Evolutionary conservation across 2,797 vertebrate genomes (phyloP).

Genomic region (Catharus ustulatus): DNA sequence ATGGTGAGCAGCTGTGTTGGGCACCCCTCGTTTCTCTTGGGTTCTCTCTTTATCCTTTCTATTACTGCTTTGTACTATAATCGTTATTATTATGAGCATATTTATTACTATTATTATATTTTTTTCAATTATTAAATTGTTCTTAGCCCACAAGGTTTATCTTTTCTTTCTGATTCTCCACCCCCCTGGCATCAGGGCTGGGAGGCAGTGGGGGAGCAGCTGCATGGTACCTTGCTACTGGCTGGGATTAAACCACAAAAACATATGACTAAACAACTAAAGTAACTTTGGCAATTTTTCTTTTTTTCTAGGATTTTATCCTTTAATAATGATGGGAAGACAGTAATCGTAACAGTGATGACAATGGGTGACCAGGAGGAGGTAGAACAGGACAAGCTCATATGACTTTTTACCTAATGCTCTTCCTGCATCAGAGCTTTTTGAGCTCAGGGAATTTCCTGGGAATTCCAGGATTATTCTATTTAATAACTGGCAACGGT

Average conservation of each 20-base stretch:
- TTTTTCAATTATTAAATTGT: neutral
- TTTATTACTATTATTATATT: neutral
- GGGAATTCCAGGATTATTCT: neutral
- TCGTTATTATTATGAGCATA: neutral
- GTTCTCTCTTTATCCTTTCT: neutral
- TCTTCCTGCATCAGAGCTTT: neutral
- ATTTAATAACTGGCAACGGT: neutral
- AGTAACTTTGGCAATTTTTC: neutral
- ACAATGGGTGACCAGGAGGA: neutral
- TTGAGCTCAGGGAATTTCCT: neutral
- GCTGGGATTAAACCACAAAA: neutral
- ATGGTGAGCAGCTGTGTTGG: neutral
- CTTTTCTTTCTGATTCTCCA: neutral
- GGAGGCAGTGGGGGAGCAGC: neutral
- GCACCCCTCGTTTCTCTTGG: neutral
- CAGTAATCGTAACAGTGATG: neutral
- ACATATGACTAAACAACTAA: neutral
- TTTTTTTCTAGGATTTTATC: neutral
- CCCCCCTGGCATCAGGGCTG: neutral
- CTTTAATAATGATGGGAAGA: neutral
- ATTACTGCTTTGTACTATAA: neutral
- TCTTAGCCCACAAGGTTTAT: fast-evolving
- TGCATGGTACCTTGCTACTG: neutral
- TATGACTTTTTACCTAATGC: neutral
- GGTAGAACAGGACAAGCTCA: neutral